phyloP scores from a whole-genome alignment of 2,113 vertebrate species.

The Malaclemys terrapin region DNA sequence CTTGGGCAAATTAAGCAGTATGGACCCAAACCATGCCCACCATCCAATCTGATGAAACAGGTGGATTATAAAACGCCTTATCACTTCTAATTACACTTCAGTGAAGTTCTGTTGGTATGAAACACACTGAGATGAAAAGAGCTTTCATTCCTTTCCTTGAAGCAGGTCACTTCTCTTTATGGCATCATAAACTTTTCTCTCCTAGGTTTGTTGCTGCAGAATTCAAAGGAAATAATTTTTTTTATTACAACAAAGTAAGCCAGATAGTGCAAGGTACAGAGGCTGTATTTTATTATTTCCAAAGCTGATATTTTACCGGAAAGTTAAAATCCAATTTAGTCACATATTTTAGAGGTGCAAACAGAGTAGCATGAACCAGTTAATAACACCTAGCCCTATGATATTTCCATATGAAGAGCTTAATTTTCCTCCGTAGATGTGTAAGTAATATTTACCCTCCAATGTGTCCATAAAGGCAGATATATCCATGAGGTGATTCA shows the following conservation, averaged over 20 bases:
- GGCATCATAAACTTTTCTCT: background rate
- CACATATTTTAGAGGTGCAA: conserved; percentile 18
- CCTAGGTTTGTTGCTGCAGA: background rate
- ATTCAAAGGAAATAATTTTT: background rate
- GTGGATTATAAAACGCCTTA: background rate
- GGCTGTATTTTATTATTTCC: conserved; percentile 21
- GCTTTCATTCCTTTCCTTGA: background rate
- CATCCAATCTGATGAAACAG: conserved; percentile 11
- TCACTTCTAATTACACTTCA: conserved; percentile 37
- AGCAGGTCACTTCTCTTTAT: conserved; percentile 3
- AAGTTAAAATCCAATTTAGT: conserved; percentile 3
- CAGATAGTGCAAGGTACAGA: background rate
- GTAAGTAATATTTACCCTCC: background rate
- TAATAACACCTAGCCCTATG: background rate
- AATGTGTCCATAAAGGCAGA: background rate
- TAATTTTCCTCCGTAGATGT: background rate
- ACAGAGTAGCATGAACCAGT: background rate
- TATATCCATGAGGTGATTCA: background rate
- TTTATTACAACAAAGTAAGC: background rate
- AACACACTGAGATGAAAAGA: background rate
- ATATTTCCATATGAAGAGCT: background rate
- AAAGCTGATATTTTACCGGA: background rate
- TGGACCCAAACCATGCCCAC: background rate
- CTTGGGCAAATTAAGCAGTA: background rate
- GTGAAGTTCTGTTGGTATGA: background rate